phyloP scores from a whole-genome alignment of 2,888 invertebrate genomes.

The Lithodes maja region DNA sequence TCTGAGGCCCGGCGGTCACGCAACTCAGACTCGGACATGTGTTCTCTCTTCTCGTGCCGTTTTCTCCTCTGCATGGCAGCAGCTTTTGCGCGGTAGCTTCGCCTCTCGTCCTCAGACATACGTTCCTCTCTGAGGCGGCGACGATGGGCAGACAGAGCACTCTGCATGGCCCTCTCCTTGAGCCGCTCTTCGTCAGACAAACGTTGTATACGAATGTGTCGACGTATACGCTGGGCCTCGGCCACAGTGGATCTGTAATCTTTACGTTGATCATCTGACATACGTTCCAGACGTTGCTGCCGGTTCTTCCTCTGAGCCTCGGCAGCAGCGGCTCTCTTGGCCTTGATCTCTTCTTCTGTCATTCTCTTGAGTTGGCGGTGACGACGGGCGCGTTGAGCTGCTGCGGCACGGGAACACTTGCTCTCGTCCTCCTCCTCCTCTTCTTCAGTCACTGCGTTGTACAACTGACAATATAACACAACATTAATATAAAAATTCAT shows the following conservation, averaged over 20 bases:
- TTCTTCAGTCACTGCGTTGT: constrained; percentile 39
- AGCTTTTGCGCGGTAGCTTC: constrained; percentile 42
- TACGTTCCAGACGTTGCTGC: constrained; percentile 38
- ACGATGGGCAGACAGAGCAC: constrained; percentile 30
- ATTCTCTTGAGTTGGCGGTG: constrained; percentile 38
- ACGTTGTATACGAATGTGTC: constrained; percentile 36
- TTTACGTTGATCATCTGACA: constrained; percentile 41
- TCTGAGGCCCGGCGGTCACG: constrained; percentile 33
- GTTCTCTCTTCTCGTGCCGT: constrained; percentile 35
- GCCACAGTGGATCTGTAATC: constrained; percentile 43
- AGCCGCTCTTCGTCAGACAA: constrained; percentile 50
- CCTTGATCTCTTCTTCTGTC: constrained; percentile 46
- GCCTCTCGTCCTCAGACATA: constrained; percentile 39
- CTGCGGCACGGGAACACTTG: constrained; percentile 41
- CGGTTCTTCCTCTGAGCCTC: constrained; percentile 39
- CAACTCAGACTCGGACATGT: constrained; percentile 41
- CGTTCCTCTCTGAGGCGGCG: constrained; percentile 30
- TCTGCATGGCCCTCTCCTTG: constrained; percentile 33
- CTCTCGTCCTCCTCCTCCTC: constrained; percentile 21
- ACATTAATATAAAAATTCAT: not conserved
- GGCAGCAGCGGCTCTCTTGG: constrained; percentile 32
- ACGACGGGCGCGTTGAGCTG: constrained; percentile 37
- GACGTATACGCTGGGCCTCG: constrained; percentile 40
- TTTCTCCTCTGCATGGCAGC: constrained; percentile 50
- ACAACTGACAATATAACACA: constrained; percentile 19